Conservation (phyloP, 2,113 vertebrate species). For the Paradisaea rubra region DNA sequence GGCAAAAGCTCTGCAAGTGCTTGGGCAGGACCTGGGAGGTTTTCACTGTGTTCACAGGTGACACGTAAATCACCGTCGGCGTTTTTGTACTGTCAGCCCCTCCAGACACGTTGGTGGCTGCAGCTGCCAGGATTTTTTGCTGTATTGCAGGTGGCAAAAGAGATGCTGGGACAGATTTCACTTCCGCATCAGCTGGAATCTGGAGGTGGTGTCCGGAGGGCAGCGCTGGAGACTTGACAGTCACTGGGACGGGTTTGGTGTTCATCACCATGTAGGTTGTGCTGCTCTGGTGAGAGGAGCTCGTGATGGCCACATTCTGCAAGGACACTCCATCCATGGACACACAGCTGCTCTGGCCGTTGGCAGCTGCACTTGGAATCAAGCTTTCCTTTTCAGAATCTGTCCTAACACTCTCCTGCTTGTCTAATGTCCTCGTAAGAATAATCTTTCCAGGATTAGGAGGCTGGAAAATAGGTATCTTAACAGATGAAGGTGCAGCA, state of each 20-base stretch:
- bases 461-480: constrained; percentile 62
- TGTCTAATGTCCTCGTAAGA: constrained; percentile 62
- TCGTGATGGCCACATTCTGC: constrained; percentile 25
- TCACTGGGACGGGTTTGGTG: constrained; percentile 40
- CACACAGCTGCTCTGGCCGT: constrained; percentile 42
- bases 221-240: constrained; percentile 62
- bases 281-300: constrained; percentile 42
- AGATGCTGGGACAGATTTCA: constrained; percentile 77
- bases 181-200: constrained; percentile 79
- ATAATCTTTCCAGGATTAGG: constrained; percentile 65
- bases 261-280: constrained; percentile 55
- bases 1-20: constrained; percentile 11
- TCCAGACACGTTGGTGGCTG: constrained; percentile 41
- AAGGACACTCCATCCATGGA: constrained; percentile 45
- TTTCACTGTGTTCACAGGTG: constrained; percentile 78
- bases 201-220: constrained; percentile 80
- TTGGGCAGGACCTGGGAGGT: constrained; percentile 17
- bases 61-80: constrained; percentile 73
- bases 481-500: constrained; percentile 49
- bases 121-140: constrained; percentile 72
- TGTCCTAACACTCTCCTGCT: constrained; percentile 43
- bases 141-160: constrained; percentile 74
- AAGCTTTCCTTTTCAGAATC: constrained; percentile 50
- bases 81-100: constrained; percentile 36
- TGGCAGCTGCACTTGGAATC: background rate